Percentiles rank a stretch among this genome's conserved stretches.
These are phyloP conservation scores for Entomyzon cyanotis DNA, from an alignment of 2,113 vertebrate genomes.

Conservation along the genomic window DNA sequence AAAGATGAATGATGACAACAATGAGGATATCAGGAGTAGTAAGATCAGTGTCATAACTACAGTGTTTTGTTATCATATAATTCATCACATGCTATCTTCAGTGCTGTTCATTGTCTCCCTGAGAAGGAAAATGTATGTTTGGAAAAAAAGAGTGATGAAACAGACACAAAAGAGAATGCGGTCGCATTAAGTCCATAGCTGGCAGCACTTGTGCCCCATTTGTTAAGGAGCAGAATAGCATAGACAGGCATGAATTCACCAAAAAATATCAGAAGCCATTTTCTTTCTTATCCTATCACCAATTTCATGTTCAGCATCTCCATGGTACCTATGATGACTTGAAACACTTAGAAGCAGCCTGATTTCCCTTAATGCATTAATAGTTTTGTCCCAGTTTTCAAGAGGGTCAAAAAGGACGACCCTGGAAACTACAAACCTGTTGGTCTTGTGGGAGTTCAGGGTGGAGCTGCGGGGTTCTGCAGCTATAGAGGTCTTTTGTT, in stretches of 20 bases:
- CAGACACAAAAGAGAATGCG: not conserved
- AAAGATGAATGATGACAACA: not conserved
- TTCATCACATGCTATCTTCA: not conserved
- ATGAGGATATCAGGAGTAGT: not conserved
- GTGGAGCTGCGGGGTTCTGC: too few species aligned
- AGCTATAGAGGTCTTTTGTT: too few species aligned
- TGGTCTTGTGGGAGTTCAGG: too few species aligned
- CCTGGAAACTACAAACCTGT: not conserved
- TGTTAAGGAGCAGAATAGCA: not conserved
- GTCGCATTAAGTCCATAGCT: not conserved
- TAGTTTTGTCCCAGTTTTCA: not conserved
- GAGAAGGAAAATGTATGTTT: not conserved
- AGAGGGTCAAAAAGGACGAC: not conserved
- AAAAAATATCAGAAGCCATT: not conserved
- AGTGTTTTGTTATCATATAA: not conserved
- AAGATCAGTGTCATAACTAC: not conserved
- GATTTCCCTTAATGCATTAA: not conserved
- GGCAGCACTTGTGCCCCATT: not conserved
- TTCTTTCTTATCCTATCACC: not conserved
- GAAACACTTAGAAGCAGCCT: not conserved
- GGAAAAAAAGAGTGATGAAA: not conserved
- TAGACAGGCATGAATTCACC: not conserved
- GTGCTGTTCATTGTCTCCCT: not conserved
- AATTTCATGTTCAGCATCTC: not conserved
- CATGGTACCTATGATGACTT: not conserved